Conservation (phyloP, 2,113 vertebrate species). For the Muntiacus reevesi region DNA sequence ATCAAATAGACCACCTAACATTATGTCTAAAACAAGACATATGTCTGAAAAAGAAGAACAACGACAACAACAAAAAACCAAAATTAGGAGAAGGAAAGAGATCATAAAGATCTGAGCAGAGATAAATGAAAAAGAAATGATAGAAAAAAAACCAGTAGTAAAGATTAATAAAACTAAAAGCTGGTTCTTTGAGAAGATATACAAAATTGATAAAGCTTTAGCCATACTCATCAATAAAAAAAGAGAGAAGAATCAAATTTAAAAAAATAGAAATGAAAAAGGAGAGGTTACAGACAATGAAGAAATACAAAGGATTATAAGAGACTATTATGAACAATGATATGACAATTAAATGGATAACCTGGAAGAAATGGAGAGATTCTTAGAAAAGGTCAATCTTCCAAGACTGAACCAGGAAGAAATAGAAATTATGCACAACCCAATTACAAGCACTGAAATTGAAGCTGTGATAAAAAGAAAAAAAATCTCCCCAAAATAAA, state of each 20-base stretch:
- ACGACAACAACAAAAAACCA: background rate
- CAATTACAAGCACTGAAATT: background rate
- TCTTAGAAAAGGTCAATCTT: no score
- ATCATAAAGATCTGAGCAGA: background rate
- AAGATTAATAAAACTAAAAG: background rate
- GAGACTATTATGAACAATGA: no score
- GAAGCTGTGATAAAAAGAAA: background rate
- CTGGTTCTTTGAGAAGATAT: background rate
- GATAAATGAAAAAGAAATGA: background rate
- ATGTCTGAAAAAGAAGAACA: background rate
- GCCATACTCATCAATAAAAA: background rate
- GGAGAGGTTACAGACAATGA: background rate
- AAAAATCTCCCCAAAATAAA: background rate
- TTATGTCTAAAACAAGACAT: background rate
- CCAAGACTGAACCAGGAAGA: no score
- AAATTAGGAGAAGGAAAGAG: background rate
- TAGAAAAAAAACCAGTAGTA: background rate
- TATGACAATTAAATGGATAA: no score
- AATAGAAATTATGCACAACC: no score
- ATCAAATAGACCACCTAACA: background rate
- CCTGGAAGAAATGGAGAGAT: no score
- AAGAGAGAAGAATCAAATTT: background rate
- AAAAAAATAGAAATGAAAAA: background rate
- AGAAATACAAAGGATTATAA: no score
- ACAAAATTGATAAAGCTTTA: background rate